A percentile compares a stretch with the other conserved stretches of the same genome.
phyloP scores from a whole-genome alignment of 2,888 invertebrate species.

The Diarsia brunnea region DNA sequence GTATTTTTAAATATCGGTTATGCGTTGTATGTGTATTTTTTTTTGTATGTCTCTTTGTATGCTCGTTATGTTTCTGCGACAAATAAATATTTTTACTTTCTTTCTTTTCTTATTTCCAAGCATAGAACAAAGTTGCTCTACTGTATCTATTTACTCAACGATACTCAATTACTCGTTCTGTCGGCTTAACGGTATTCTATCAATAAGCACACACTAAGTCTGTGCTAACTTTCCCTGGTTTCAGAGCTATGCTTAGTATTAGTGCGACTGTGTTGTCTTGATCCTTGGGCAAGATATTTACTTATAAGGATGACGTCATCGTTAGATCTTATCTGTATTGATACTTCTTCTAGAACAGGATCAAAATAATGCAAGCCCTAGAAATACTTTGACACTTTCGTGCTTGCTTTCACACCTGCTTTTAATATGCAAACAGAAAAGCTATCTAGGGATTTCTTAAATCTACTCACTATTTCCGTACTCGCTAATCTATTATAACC shows the following conservation, averaged over 20 bases:
- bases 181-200: conserved; percentile 72
- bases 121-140: neutral
- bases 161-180: conserved; percentile 46
- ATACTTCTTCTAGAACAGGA: neutral
- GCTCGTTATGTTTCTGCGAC: too few species aligned
- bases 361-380: neutral
- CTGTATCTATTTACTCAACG: neutral
- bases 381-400: neutral
- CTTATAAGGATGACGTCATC: conserved; percentile 13
- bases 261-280: conserved; percentile 64
- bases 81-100: too few species aligned
- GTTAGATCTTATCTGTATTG: neutral
- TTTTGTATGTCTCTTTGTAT: too few species aligned
- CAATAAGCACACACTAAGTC: conserved; percentile 76
- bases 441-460: neutral
- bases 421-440: neutral
- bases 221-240: conserved; percentile 85
- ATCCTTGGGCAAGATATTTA: conserved; percentile 60
- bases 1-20: too few species aligned
- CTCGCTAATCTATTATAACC: neutral
- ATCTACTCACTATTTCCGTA: too few species aligned
- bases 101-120: too few species aligned
- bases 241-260: conserved; percentile 72
- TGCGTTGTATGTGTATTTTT: too few species aligned
- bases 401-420: neutral